Percentiles rank a stretch among this genome's conserved stretches.
These are phyloP conservation scores for Aporophyla lueneburgensis DNA, from an alignment of 2,888 invertebrate species.

Conservation along the genomic window DNA sequence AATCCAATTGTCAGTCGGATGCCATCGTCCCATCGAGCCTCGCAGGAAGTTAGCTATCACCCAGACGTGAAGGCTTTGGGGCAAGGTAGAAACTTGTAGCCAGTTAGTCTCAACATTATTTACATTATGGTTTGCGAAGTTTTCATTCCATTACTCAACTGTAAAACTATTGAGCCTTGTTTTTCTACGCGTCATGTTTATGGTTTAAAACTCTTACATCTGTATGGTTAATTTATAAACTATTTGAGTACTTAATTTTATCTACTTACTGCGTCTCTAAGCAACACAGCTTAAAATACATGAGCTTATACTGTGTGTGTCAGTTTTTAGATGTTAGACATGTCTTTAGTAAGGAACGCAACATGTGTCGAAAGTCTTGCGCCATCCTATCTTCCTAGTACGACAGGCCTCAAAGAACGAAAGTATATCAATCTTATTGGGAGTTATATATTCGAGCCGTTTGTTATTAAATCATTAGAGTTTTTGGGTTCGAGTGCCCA, in stretches of 20 bases:
- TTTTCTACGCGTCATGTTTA: neutral
- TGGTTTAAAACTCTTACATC: neutral
- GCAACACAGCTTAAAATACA: neutral
- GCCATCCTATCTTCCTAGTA: no score
- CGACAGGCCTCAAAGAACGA: no score
- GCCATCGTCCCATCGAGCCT: slow-evolving; percentile 23
- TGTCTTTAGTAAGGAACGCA: no score
- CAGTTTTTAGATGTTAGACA: no score
- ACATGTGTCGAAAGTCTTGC: no score
- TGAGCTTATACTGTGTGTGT: no score
- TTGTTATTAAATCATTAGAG: no score
- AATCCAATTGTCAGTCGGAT: slow-evolving; percentile 52
- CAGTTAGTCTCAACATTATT: neutral
- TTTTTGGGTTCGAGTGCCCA: no score
- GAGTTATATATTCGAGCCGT: no score
- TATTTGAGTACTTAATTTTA: neutral
- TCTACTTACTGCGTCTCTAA: neutral
- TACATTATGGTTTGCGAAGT: neutral
- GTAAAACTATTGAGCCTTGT: neutral
- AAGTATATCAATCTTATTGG: no score
- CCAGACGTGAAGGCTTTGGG: slow-evolving; percentile 2
- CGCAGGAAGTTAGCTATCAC: slow-evolving; percentile 55
- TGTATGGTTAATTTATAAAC: neutral
- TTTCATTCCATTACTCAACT: neutral
- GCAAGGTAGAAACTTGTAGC: slow-evolving; percentile 4